These are phyloP conservation scores for Diloba caeruleocephala DNA, from an alignment of 2,888 invertebrate genomes.

Conservation along the genomic window DNA sequence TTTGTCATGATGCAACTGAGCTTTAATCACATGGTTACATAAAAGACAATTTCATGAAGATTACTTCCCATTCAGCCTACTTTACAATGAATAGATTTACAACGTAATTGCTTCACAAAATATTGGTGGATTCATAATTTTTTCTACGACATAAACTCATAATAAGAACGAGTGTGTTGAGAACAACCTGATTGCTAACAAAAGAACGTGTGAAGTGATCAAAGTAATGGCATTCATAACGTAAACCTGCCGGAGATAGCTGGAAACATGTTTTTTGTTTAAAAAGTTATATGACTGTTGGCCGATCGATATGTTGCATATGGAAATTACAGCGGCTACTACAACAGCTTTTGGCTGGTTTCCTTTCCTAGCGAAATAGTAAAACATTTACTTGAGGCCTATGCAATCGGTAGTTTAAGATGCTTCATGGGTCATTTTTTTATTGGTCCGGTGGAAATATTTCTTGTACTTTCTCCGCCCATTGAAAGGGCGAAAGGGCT, in stretches of 20 bases:
- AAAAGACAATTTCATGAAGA: no score
- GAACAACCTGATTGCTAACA: constrained; percentile 39
- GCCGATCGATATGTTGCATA: constrained; percentile 39
- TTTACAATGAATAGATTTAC: no score
- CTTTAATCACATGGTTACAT: no score
- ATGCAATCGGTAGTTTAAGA: no score
- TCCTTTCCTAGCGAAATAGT: constrained; percentile 11
- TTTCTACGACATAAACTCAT: constrained; percentile 32
- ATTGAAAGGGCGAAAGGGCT: no score
- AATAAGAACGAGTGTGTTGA: constrained; percentile 29
- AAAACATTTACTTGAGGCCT: no score
- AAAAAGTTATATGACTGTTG: constrained; percentile 47
- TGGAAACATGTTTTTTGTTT: constrained; percentile 45
- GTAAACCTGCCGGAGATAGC: constrained; percentile 37
- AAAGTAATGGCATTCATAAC: constrained; percentile 44
- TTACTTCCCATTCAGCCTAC: not conserved
- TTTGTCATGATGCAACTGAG: no score
- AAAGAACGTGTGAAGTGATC: constrained; percentile 53
- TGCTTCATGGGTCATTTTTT: no score
- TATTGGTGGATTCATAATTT: constrained; percentile 13
- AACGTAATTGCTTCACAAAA: not conserved
- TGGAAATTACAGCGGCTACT: constrained; percentile 13
- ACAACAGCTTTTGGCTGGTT: constrained; percentile 23
- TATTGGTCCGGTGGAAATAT: no score
- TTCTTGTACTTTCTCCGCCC: no score